A percentile compares a stretch with the other conserved stretches of the same genome.
Evolutionary conservation across 2,113 vertebrate genomes (phyloP).

Genomic region (Neopipo cinnamomea): DNA sequence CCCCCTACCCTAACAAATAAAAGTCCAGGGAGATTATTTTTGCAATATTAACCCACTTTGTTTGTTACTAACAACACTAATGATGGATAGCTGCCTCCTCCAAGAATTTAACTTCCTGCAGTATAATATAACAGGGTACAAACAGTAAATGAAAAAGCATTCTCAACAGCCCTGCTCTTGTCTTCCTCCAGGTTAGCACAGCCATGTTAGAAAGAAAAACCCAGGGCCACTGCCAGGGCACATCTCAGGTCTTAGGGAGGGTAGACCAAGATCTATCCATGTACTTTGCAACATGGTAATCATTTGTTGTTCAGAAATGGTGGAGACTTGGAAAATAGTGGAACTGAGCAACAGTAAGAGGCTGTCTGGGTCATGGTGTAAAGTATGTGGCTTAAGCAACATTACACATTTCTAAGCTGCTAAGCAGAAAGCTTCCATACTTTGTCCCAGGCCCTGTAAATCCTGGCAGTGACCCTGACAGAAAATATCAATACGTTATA

Average conservation of each 20-base stretch:
- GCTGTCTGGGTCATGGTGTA: not conserved
- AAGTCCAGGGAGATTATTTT: not conserved
- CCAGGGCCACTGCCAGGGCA: conserved; percentile 56
- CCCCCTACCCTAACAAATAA: not conserved
- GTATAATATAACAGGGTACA: not conserved
- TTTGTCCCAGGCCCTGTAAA: not conserved
- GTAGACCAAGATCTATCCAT: not conserved
- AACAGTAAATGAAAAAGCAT: not conserved
- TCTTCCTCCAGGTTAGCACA: conserved; percentile 40
- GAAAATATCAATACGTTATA: conserved; percentile 45
- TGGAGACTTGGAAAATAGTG: not conserved
- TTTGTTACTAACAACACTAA: not conserved
- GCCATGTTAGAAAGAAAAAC: conserved; percentile 53
- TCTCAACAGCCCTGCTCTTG: not conserved
- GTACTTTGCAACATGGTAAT: not conserved
- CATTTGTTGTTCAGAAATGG: not conserved
- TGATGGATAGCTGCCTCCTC: not conserved
- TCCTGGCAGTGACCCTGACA: conserved; percentile 47
- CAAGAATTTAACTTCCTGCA: not conserved
- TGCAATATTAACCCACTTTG: not conserved
- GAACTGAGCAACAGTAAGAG: not conserved
- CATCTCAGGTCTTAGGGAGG: not conserved
- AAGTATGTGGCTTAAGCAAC: not conserved
- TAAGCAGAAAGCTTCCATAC: not conserved
- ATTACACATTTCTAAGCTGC: not conserved